Percentiles rank a stretch among this genome's conserved stretches.
Conservation (phyloP, 2,888 invertebrate genomes). For the Nephrocerus scutellatus region DNA sequence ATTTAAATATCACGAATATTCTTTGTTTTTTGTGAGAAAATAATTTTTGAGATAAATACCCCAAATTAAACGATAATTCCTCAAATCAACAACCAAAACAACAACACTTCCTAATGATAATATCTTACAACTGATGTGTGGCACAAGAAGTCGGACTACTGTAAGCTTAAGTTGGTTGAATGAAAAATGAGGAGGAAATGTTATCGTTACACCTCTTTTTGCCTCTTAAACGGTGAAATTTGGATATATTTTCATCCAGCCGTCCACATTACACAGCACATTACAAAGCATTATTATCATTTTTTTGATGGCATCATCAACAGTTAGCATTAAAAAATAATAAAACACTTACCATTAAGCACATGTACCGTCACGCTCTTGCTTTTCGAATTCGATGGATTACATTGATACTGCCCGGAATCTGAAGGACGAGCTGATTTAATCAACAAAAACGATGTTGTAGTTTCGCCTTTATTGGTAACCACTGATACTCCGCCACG, state of each 20-base stretch:
- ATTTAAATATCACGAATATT: too few species aligned
- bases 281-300: constrained; percentile 25
- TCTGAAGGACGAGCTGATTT: constrained; percentile 80
- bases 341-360: constrained; percentile 75
- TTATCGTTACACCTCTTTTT: too few species aligned
- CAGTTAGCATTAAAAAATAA: constrained; percentile 1
- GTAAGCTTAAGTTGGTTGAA: too few species aligned
- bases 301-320: neutral
- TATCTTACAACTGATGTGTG: too few species aligned
- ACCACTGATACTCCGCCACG: constrained; percentile 87
- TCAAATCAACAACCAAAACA: too few species aligned
- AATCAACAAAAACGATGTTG: constrained; percentile 82
- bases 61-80: too few species aligned
- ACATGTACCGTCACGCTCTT: constrained; percentile 89
- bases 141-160: too few species aligned
- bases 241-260: neutral
- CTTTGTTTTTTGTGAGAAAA: too few species aligned
- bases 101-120: too few species aligned
- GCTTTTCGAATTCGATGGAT: constrained; percentile 87
- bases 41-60: too few species aligned
- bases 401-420: constrained; percentile 87
- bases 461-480: constrained; percentile 84
- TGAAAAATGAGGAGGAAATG: too few species aligned
- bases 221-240: too few species aligned
- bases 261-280: neutral